Evolutionary conservation across 2,797 vertebrate species (phyloP).

Genomic region (Scarus forsteni): DNA sequence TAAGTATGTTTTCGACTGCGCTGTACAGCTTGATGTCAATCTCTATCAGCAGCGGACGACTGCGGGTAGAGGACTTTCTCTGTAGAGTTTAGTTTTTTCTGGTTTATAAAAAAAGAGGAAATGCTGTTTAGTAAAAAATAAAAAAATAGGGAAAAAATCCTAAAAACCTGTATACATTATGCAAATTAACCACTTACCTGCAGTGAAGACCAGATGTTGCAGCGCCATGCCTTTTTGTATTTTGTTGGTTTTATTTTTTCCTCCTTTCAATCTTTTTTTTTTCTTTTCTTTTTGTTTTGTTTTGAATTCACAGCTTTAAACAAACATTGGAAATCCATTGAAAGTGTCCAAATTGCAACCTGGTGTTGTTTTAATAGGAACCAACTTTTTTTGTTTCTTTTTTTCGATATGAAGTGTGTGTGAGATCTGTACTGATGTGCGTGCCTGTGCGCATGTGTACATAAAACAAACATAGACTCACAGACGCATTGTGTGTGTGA

Average conservation of each 20-base stretch:
- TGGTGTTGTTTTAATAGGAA: conserved; percentile 92
- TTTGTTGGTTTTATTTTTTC: conserved; percentile 81
- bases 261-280: conserved; percentile 52
- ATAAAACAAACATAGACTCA: conserved; percentile 82
- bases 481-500: conserved; percentile 78
- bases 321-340: conserved; percentile 89
- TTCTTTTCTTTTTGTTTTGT: conserved; percentile 36
- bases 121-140: conserved; percentile 90
- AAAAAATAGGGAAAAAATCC: conserved; percentile 82
- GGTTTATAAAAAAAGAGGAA: conserved; percentile 93
- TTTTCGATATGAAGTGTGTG: conserved; percentile 84
- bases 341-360: conserved; percentile 90
- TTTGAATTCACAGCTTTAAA: conserved; percentile 90
- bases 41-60: conserved; percentile 89
- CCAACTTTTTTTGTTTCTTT: conserved; percentile 78
- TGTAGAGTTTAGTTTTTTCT: conserved; percentile 93
- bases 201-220: conserved; percentile 89
- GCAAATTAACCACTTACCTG: conserved; percentile 93
- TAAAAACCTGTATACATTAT: conserved; percentile 93
- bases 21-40: conserved; percentile 96
- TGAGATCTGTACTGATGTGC: conserved; percentile 78
- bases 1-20: conserved; percentile 95
- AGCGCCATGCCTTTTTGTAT: conserved; percentile 89
- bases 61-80: conserved; percentile 90
- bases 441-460: conserved; percentile 82